Percentiles rank a stretch among this genome's conserved stretches.
Evolutionary conservation across 2,797 vertebrate species (phyloP).

Genomic region (Margarornis squamiger): DNA sequence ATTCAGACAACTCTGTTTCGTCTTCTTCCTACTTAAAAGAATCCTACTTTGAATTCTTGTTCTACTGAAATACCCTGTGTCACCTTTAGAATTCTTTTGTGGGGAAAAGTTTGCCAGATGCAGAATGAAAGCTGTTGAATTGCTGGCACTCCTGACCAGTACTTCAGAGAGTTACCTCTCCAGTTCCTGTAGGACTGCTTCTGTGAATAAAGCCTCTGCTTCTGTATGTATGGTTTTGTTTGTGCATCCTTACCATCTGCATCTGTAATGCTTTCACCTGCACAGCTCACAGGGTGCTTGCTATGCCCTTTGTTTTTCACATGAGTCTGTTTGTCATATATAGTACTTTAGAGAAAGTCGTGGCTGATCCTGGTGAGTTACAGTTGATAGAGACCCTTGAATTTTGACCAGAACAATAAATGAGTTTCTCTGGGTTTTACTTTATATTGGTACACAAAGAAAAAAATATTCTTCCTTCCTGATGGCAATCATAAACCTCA

Average conservation of each 20-base stretch:
- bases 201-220: not conserved
- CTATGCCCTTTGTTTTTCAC: not conserved
- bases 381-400: fast-evolving
- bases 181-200: not conserved
- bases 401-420: not conserved
- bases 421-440: not conserved
- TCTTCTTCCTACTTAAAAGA: not conserved
- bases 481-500: not conserved
- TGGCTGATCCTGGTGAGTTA: not conserved
- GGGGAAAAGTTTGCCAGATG: not conserved
- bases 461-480: not conserved
- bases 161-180: not conserved
- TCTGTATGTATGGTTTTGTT: not conserved
- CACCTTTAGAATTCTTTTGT: not conserved
- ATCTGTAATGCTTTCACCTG: not conserved
- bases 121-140: not conserved
- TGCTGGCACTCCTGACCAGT: not conserved
- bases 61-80: not conserved
- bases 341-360: not conserved
- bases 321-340: not conserved
- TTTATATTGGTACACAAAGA: not conserved
- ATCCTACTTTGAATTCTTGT: not conserved
- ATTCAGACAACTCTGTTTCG: not conserved
- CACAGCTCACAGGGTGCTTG: not conserved
- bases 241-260: not conserved